These are phyloP conservation scores for Plebejus anna DNA, from an alignment of 2,888 invertebrate genomes.

Conservation along the genomic window DNA sequence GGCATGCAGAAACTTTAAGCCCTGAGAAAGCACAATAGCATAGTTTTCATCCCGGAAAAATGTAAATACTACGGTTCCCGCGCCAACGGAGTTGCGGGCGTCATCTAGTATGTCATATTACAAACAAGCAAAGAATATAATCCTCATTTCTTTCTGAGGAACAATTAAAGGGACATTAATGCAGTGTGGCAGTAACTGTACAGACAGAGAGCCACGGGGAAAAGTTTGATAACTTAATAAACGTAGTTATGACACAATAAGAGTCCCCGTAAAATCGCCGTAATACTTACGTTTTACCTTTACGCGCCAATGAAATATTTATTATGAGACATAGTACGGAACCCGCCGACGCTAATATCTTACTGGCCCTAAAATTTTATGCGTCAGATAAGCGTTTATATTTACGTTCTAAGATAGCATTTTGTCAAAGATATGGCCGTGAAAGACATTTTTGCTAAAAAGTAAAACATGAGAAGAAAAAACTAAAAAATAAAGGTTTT, in stretches of 20 bases:
- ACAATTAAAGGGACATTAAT: background rate
- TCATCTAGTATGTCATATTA: no score
- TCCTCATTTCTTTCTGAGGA: no score
- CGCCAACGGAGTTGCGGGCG: no score
- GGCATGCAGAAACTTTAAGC: no score
- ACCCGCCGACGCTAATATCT: conserved; percentile 36
- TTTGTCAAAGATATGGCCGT: conserved; percentile 14
- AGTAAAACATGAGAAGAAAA: background rate
- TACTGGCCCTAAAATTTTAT: conserved; percentile 40
- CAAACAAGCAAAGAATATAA: no score
- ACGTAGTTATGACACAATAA: conserved; percentile 19
- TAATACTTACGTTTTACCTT: conserved; percentile 27
- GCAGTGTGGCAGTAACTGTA: background rate
- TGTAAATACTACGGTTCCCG: no score
- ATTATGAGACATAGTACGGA: conserved; percentile 32
- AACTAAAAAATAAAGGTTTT: no score
- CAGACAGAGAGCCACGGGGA: conserved; percentile 4
- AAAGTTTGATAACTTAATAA: conserved; percentile 17
- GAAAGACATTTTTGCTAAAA: conserved; percentile 10
- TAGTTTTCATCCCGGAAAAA: no score
- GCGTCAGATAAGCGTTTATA: conserved; percentile 40
- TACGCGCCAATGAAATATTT: conserved; percentile 36
- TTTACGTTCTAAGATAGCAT: conserved; percentile 32
- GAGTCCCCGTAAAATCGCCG: background rate
- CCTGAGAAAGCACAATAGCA: no score